Evolutionary conservation across 2,888 invertebrate species (phyloP).

Genomic region (Corythucha ciliata): DNA sequence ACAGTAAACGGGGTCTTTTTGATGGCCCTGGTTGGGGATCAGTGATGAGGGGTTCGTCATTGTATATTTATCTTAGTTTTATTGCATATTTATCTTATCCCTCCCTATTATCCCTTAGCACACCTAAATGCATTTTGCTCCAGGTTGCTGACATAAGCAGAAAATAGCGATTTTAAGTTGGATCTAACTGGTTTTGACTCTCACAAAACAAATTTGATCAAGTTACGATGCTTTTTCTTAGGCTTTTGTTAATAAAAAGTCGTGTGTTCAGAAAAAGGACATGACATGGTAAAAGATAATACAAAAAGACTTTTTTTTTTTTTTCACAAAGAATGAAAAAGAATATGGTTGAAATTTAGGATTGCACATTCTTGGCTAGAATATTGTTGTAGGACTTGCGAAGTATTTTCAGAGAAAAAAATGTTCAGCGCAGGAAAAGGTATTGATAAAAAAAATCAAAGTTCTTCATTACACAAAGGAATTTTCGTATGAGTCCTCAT

Average conservation of each 20-base stretch:
- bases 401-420: too few relatives aligned
- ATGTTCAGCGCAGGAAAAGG: constrained; percentile 3
- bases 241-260: too few relatives aligned
- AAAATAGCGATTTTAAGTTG: constrained; percentile 13
- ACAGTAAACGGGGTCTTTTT: too few relatives aligned
- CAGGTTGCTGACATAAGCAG: constrained; percentile 18
- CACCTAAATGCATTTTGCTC: constrained; percentile 10
- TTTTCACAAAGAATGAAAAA: constrained; percentile 10
- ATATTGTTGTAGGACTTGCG: constrained; percentile 1
- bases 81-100: constrained; percentile 9
- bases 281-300: too few relatives aligned
- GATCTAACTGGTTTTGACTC: constrained; percentile 10
- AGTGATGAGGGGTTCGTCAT: too few relatives aligned
- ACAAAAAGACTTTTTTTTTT: constrained; percentile 6
- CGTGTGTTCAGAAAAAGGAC: constrained; percentile 12
- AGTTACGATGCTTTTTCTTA: constrained; percentile 5
- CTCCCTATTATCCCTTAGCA: constrained; percentile 13
- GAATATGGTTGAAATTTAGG: constrained; percentile 5
- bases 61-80: too few relatives aligned
- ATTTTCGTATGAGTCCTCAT: constrained; percentile 5
- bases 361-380: background rate
- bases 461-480: constrained; percentile 2
- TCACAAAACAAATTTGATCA: constrained; percentile 8
- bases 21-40: too few relatives aligned
- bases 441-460: constrained; percentile 1